Evolutionary conservation across 2,888 invertebrate genomes (phyloP), one percentile per base, ranked within the genome.

Genomic region (Ophioninae sp.): DNA sequence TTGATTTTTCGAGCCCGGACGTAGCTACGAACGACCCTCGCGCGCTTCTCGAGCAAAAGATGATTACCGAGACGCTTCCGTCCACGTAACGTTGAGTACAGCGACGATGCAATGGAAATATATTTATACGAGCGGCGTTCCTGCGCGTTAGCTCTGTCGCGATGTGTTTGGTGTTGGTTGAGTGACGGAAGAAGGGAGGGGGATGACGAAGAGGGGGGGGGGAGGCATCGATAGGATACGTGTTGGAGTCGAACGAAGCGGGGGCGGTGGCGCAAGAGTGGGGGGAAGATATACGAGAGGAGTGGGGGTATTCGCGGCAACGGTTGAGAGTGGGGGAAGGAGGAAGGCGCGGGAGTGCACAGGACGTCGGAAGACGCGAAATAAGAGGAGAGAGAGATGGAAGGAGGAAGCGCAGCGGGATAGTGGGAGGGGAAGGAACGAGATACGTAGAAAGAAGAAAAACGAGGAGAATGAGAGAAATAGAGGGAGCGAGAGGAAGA

Each of bases 311-410:
- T 82, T 81, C 85, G 88, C 81, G 85, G 50, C 23, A 86, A 77
- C 84, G 86, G 87, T 23, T 10, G 50, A 21, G 56, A 6, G 39
- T 37, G 20, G 56, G 69, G 37, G 79, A 10, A 57, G n/a, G 76
- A n/a, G 44, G 44, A 50, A 20, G 17, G 37, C n/a, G 57, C n/a
- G 57, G 41, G 23, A 44, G 61, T 67, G 23, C 8, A n/a, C n/a
- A n/a, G 37, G 59, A 44, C 61, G 69, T 69, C 56, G 56, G 82
- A 83, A 86, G 87, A 86, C 87, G 85, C 86, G 88, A 86, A 85
- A 79, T 84, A 85, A 81, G 86, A 76, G 62, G 68, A 61, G 75
- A 57, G 17, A 8, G 62, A 21, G 41, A 41, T 41, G 41, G 41
- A 41, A 44, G 72, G 70, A 76, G 81, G 65, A 61, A 37, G 70